A percentile compares a stretch with the other conserved stretches of the same genome.
These are phyloP conservation scores for Pristiophorus japonicus DNA, from an alignment of 2,113 vertebrate species.

Conservation along the genomic window DNA sequence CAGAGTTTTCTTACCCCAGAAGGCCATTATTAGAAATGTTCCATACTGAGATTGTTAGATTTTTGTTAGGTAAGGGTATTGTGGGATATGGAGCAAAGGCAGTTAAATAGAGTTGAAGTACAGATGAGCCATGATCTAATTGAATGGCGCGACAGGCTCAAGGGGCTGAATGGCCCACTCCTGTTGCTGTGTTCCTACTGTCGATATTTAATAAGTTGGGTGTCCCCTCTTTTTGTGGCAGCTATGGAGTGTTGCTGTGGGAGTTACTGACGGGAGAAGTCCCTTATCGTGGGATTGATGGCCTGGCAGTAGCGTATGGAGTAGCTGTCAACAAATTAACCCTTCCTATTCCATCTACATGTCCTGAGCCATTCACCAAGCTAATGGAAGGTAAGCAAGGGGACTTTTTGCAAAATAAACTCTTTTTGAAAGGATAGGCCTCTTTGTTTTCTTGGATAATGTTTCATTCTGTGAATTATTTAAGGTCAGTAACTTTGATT, in stretches of 20 bases:
- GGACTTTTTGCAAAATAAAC: background rate
- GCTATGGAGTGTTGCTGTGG: constrained; percentile 92
- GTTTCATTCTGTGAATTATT: background rate
- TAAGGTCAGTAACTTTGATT: background rate
- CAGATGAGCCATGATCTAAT: background rate
- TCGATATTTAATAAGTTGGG: background rate
- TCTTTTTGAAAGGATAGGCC: background rate
- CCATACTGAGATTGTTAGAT: background rate
- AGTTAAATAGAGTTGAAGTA: background rate
- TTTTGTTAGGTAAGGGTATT: background rate
- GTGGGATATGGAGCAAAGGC: background rate
- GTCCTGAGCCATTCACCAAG: constrained; percentile 88
- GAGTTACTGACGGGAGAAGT: constrained; percentile 92
- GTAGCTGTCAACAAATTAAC: constrained; percentile 94
- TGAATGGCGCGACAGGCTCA: background rate
- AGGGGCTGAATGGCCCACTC: background rate
- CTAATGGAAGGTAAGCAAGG: constrained; percentile 85
- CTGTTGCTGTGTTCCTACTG: background rate
- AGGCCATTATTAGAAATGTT: background rate
- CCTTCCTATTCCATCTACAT: constrained; percentile 89
- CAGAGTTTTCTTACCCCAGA: background rate
- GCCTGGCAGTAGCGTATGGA: constrained; percentile 87
- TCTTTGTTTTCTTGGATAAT: background rate
- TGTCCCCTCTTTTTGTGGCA: constrained; percentile 48
- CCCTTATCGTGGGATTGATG: constrained; percentile 90